Evolutionary conservation across 2,113 vertebrate species (phyloP).

Genomic region (Condylura cristata): DNA sequence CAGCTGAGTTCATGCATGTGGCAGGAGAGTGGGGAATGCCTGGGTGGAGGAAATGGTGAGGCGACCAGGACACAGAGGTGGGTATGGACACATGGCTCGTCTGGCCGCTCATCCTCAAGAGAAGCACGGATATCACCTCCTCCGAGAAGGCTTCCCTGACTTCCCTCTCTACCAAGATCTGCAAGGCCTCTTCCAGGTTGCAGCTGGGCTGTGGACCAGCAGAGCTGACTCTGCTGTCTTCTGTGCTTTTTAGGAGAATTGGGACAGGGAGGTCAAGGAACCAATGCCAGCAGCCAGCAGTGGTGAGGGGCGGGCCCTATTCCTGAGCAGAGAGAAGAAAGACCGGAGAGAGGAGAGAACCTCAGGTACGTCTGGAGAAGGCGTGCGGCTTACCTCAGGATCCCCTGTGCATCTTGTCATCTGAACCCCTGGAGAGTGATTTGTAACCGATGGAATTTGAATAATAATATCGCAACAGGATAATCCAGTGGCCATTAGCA

Average conservation of each 20-base stretch:
- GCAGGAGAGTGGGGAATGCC: not conserved
- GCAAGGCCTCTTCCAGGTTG: not conserved
- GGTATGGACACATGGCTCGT: not conserved
- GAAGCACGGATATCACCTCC: not conserved
- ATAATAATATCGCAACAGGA: not conserved
- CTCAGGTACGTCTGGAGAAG: not conserved
- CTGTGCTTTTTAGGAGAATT: not conserved
- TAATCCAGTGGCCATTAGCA: not conserved
- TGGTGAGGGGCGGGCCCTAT: too few relatives aligned
- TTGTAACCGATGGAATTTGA: not conserved
- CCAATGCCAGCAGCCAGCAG: accelerated
- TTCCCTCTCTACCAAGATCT: not conserved
- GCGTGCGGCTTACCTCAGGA: accelerated
- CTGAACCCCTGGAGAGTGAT: not conserved
- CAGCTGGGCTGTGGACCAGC: too few relatives aligned
- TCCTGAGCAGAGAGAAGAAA: not conserved
- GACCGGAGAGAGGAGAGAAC: not conserved
- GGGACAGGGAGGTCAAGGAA: not conserved
- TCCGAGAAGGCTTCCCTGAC: not conserved
- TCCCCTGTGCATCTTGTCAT: accelerated
- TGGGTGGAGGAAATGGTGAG: not conserved
- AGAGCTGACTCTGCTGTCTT: not conserved
- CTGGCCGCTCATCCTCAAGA: not conserved
- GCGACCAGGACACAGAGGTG: not conserved
- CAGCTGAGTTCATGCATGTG: not conserved